Evolutionary conservation across 2,888 invertebrate species (phyloP).

Genomic region (Pasiphila rectangulata): DNA sequence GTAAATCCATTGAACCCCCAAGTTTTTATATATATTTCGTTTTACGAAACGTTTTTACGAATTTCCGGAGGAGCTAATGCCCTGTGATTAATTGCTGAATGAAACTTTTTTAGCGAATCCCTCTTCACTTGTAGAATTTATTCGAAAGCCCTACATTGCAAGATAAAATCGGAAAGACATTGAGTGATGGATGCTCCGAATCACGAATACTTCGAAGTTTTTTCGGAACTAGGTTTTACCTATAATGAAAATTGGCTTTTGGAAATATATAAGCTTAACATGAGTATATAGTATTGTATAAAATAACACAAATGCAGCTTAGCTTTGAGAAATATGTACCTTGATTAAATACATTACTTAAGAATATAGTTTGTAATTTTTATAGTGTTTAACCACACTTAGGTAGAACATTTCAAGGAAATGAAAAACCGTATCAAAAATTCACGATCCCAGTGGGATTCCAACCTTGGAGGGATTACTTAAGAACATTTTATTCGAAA

Average conservation of each 20-base stretch:
- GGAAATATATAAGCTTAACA: neutral
- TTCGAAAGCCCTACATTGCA: conserved; percentile 34
- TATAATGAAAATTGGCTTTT: neutral
- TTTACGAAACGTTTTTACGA: conserved; percentile 28
- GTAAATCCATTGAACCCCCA: neutral
- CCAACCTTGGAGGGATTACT: too few species aligned
- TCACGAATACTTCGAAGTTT: conserved; percentile 9
- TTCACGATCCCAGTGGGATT: too few species aligned
- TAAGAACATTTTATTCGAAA: too few species aligned
- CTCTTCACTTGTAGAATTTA: conserved; percentile 37
- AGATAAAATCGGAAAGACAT: conserved; percentile 32
- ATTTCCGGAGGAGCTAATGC: conserved; percentile 41
- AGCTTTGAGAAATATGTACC: too few species aligned
- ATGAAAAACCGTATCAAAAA: too few species aligned
- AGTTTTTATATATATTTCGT: conserved; percentile 14
- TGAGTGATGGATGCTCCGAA: conserved; percentile 32
- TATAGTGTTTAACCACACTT: too few species aligned
- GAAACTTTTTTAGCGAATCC: conserved; percentile 38
- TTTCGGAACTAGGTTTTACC: neutral
- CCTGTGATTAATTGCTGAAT: conserved; percentile 44
- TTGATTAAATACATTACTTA: too few species aligned
- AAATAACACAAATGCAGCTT: neutral
- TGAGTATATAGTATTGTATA: too few species aligned
- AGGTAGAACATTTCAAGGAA: too few species aligned
- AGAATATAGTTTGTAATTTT: too few species aligned